A percentile compares a stretch with the other conserved stretches of the same genome.
These are phyloP conservation scores for Syrmaticus mikado DNA, from an alignment of 2,113 vertebrate genomes.

Conservation along the genomic window DNA sequence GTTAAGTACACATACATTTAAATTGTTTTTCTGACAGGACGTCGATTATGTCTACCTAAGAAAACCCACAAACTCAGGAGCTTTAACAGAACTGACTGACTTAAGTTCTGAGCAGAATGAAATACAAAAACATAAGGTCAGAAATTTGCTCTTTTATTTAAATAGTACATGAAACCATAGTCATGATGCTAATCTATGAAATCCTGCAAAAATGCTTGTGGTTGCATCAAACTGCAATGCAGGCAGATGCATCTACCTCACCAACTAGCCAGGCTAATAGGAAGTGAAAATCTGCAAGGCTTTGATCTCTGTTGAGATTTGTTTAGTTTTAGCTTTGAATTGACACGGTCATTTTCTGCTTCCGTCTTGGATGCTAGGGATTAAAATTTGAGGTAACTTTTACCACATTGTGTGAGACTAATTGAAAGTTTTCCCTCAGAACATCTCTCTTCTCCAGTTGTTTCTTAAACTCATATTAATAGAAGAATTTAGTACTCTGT, in stretches of 20 bases:
- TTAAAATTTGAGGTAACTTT: slow-evolving; percentile 15
- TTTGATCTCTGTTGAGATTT: background rate
- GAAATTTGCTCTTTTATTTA: background rate
- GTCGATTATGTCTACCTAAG: background rate
- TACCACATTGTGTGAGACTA: background rate
- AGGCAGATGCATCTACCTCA: background rate
- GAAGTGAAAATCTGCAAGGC: background rate
- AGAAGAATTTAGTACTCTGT: background rate
- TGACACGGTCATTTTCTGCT: background rate
- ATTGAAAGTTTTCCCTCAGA: background rate
- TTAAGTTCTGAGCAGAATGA: background rate
- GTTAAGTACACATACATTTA: background rate
- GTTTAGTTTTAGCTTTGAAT: background rate
- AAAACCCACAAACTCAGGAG: background rate
- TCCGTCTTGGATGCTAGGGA: background rate
- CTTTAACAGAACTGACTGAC: background rate
- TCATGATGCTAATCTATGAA: background rate
- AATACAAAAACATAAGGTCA: background rate
- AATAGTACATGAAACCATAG: background rate
- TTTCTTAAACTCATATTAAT: background rate
- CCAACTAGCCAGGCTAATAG: background rate
- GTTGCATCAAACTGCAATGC: background rate
- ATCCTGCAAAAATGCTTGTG: background rate
- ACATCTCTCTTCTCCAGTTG: background rate
- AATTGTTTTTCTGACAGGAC: background rate